These are phyloP conservation scores for Neopipo cinnamomea DNA, from an alignment of 2,113 vertebrate genomes.

Conservation along the genomic window DNA sequence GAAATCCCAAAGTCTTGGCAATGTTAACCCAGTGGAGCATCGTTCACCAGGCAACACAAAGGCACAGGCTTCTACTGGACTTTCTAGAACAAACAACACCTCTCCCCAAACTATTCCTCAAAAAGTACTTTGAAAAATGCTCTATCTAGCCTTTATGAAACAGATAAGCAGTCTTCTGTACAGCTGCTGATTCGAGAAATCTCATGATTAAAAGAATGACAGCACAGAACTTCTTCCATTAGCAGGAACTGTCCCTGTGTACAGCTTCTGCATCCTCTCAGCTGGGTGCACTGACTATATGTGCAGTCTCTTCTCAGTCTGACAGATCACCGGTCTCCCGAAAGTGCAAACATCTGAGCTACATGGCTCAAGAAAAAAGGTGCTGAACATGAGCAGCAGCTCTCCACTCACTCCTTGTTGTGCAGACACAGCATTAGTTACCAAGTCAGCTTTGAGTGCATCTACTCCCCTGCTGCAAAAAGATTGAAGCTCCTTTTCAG, in stretches of 20 bases:
- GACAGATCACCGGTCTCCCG: not conserved
- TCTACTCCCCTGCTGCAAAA: not conserved
- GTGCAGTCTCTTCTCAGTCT: not conserved
- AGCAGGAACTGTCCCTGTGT: not conserved
- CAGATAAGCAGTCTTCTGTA: not conserved
- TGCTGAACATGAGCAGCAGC: not conserved
- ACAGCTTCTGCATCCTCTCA: not conserved
- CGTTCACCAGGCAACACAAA: not conserved
- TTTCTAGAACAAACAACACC: not conserved
- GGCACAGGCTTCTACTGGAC: not conserved
- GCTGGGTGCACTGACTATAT: not conserved
- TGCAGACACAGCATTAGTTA: not conserved
- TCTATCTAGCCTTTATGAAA: not conserved
- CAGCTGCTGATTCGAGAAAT: not conserved
- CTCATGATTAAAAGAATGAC: not conserved
- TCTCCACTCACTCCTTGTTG: accelerated
- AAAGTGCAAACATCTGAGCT: not conserved
- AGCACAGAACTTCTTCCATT: not conserved
- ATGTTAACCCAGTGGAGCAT: not conserved
- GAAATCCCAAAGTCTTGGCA: not conserved
- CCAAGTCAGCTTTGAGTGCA: not conserved
- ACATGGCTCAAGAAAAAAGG: not conserved
- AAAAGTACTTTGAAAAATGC: not conserved
- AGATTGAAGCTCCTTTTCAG: not conserved
- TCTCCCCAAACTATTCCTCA: not conserved